These are phyloP conservation scores for Eristalis tenax DNA, from an alignment of 2,888 invertebrate genomes.

Conservation along the genomic window DNA sequence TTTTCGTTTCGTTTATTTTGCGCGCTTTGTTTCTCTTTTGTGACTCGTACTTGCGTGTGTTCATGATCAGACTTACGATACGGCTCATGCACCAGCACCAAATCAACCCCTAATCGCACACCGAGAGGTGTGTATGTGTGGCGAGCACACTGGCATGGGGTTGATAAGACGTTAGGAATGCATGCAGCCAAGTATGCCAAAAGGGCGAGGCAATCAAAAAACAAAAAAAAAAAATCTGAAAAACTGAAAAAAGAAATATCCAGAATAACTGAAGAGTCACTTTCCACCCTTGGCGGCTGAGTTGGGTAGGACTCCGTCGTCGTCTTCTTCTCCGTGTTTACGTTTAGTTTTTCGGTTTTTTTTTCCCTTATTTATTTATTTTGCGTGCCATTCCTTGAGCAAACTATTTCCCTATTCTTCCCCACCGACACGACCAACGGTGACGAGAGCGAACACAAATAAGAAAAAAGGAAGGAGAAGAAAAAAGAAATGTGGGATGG, in stretches of 20 bases:
- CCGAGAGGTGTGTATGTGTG: slow-evolving; percentile 17
- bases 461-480: slow-evolving; percentile 6
- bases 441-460: neutral
- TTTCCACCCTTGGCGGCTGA: slow-evolving; percentile 2
- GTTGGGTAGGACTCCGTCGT: slow-evolving; percentile 32
- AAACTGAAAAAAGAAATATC: slow-evolving; percentile 6
- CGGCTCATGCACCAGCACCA: slow-evolving; percentile 44
- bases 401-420: slow-evolving; percentile 49
- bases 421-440: neutral
- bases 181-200: slow-evolving; percentile 47
- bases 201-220: slow-evolving; percentile 71
- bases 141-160: slow-evolving; percentile 57
- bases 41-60: slow-evolving; percentile 62
- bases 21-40: slow-evolving; percentile 27
- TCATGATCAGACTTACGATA: slow-evolving; percentile 50
- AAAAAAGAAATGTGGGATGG: slow-evolving; percentile 62
- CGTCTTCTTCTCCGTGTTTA: slow-evolving; percentile 5
- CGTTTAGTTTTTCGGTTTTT: slow-evolving; percentile 5
- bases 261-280: slow-evolving; percentile 45
- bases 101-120: slow-evolving; percentile 52
- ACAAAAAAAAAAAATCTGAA: slow-evolving; percentile 27
- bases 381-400: neutral
- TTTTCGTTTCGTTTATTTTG: slow-evolving; percentile 20
- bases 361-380: neutral
- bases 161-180: slow-evolving; percentile 65